These are phyloP conservation scores for Nematopogon swammerdamellus DNA, from an alignment of 2,888 invertebrate species.

Conservation along the genomic window DNA sequence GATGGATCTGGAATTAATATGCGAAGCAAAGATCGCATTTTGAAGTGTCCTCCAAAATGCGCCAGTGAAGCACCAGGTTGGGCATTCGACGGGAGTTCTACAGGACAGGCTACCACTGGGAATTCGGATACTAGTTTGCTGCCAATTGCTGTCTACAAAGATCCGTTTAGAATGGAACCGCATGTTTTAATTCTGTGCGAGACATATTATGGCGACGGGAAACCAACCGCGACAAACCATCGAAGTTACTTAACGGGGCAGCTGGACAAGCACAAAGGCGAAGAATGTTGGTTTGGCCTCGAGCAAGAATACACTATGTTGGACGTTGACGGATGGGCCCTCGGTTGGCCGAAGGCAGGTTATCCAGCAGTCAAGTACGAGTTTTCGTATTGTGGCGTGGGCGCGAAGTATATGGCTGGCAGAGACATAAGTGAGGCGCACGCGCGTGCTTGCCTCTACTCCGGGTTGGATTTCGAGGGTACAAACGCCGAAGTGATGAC, in stretches of 20 bases:
- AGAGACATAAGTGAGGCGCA: slow-evolving; percentile 93
- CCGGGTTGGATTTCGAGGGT: slow-evolving; percentile 89
- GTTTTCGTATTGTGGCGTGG: slow-evolving; percentile 87
- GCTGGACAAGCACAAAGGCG: slow-evolving; percentile 62
- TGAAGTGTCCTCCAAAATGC: slow-evolving; percentile 59
- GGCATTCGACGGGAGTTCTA: slow-evolving; percentile 93
- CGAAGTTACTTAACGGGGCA: slow-evolving; percentile 68
- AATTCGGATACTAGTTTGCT: slow-evolving; percentile 87
- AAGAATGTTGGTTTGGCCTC: slow-evolving; percentile 87
- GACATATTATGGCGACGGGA: slow-evolving; percentile 72
- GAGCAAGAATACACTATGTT: slow-evolving; percentile 90
- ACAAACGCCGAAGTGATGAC: slow-evolving; percentile 98
- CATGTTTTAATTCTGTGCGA: slow-evolving; percentile 86
- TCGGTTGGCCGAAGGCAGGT: slow-evolving; percentile 91
- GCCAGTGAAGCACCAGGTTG: slow-evolving; percentile 65
- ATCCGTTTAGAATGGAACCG: slow-evolving; percentile 86
- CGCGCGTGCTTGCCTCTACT: slow-evolving; percentile 75
- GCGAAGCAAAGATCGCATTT: slow-evolving; percentile 65
- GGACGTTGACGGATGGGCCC: slow-evolving; percentile 83
- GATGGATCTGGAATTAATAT: slow-evolving; percentile 73
- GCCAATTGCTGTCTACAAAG: slow-evolving; percentile 84
- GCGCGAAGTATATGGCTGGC: slow-evolving; percentile 88
- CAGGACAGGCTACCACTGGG: slow-evolving; percentile 75
- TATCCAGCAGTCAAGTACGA: slow-evolving; percentile 89
- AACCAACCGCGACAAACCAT: slow-evolving; percentile 71